Evolutionary conservation across 2,888 invertebrate genomes (phyloP).

Genomic region (Drosophila nigricruria): DNA sequence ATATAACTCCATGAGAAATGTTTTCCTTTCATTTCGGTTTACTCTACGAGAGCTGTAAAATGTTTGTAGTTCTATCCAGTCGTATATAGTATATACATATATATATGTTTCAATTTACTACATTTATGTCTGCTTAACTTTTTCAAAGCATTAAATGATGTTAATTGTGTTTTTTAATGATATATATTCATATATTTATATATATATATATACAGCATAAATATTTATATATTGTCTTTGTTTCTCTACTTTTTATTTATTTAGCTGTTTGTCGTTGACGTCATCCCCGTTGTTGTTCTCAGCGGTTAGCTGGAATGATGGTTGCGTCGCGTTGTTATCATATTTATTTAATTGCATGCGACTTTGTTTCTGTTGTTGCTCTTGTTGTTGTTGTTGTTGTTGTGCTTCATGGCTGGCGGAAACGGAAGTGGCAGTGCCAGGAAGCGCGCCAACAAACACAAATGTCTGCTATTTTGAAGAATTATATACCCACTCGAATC

Average conservation of each 20-base stretch:
- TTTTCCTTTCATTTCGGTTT: not conserved
- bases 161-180: conserved; percentile 68
- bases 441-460: conserved; percentile 80
- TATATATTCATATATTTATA: conserved; percentile 7
- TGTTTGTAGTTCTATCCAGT: not conserved
- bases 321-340: conserved; percentile 51
- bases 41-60: not conserved
- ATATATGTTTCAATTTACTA: not conserved
- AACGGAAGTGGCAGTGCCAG: conserved; percentile 80
- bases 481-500: conserved; percentile 66
- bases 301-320: conserved; percentile 29
- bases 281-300: conserved; percentile 18
- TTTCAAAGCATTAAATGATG: conserved; percentile 38
- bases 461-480: conserved; percentile 80
- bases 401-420: conserved; percentile 57
- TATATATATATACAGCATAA: not conserved
- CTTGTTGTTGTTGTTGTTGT: conserved; percentile 21
- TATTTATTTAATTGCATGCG: conserved; percentile 80
- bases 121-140: not conserved
- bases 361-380: conserved; percentile 45
- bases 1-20: not conserved
- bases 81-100: not conserved
- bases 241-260: conserved; percentile 39
- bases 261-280: conserved; percentile 40
- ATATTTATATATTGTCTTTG: conserved; percentile 22